A percentile compares a stretch with the other conserved stretches of the same genome.
Conservation (phyloP, 2,888 invertebrate species). For the Orthonychiurus folsomi region DNA sequence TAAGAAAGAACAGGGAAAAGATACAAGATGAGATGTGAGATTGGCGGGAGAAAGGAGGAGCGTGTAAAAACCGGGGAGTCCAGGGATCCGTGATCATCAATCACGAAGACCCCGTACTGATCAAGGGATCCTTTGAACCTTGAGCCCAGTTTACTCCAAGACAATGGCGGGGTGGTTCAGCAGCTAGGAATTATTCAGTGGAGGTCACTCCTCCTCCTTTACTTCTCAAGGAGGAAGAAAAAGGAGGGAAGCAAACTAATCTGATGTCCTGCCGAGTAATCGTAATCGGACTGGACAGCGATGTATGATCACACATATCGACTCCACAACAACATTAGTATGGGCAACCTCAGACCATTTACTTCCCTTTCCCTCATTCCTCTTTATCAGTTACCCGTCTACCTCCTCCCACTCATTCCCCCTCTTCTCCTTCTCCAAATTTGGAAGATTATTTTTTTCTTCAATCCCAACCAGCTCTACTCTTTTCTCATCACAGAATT, state of each 20-base stretch:
- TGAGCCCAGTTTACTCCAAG: not conserved
- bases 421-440: slow-evolving; percentile 6
- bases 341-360: slow-evolving; percentile 1
- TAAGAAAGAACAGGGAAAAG: not conserved
- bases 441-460: slow-evolving; percentile 9
- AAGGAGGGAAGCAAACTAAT: slow-evolving; percentile 14
- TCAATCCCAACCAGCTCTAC: not conserved
- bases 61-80: not conserved
- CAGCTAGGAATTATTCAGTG: not conserved
- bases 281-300: slow-evolving; percentile 26
- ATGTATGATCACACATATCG: not conserved
- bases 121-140: not conserved
- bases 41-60: not conserved
- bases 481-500: too few species aligned
- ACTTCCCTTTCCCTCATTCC: slow-evolving; percentile 7
- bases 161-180: not conserved
- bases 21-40: not conserved
- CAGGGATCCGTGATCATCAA: not conserved
- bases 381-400: not conserved
- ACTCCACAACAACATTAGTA: not conserved
- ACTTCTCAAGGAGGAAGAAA: not conserved
- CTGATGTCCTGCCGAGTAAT: slow-evolving; percentile 18
- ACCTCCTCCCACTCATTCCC: slow-evolving; percentile 2
- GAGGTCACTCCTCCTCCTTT: not conserved
- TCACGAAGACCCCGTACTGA: not conserved